Conservation (phyloP, 2,888 invertebrate species). For the Patella ulyssiponensis region DNA sequence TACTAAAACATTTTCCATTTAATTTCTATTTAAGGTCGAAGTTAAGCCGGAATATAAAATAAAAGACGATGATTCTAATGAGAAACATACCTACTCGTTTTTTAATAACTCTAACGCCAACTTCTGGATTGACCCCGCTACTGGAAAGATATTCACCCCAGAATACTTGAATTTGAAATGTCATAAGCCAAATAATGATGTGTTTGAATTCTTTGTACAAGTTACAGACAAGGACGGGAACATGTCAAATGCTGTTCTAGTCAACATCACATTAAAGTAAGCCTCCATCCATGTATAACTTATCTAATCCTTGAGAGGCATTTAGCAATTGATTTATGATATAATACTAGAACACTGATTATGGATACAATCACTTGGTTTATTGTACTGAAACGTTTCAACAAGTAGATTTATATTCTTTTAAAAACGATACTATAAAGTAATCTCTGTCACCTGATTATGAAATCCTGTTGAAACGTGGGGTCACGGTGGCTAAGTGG, state of each 20-base stretch:
- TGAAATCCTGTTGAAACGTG: too few relatives aligned
- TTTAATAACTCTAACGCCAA: neutral
- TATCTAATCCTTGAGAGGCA: too few relatives aligned
- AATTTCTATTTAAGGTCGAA: neutral
- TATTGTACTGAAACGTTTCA: too few relatives aligned
- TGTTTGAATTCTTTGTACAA: neutral
- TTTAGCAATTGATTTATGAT: too few relatives aligned
- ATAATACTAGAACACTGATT: too few relatives aligned
- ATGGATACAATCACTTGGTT: too few relatives aligned
- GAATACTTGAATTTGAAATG: neutral
- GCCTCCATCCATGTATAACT: neutral
- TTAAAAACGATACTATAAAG: too few relatives aligned
- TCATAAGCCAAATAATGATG: neutral
- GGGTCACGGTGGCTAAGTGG: too few relatives aligned
- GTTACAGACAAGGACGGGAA: neutral
- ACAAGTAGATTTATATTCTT: too few relatives aligned
- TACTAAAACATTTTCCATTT: too few relatives aligned
- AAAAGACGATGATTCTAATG: neutral
- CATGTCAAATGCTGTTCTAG: neutral
- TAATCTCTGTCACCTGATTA: too few relatives aligned
- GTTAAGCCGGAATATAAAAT: neutral
- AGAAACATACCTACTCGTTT: neutral
- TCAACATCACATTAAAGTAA: neutral
- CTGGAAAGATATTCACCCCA: neutral
- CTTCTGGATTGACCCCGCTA: neutral